These are phyloP conservation scores for Silurus lanzhouensis DNA, from an alignment of 2,797 vertebrate genomes.

Conservation along the genomic window DNA sequence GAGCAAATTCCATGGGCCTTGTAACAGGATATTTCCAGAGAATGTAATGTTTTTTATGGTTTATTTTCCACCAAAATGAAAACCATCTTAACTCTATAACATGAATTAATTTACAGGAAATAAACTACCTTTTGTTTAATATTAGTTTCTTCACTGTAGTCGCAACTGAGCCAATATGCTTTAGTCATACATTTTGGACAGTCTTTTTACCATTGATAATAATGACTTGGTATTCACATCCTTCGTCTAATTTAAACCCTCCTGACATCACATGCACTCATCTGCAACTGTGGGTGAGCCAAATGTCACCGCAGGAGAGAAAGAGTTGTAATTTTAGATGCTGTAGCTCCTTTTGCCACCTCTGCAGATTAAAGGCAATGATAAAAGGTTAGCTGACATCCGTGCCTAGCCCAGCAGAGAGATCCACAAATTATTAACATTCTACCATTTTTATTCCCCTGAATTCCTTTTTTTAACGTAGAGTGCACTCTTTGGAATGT, in stretches of 20 bases:
- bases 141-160: too few relatives aligned
- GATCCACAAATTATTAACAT: slow-evolving; percentile 39
- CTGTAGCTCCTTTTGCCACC: slow-evolving; percentile 38
- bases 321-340: slow-evolving; percentile 47
- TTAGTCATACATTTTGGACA: slow-evolving; percentile 29
- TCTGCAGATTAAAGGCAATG: slow-evolving; percentile 53
- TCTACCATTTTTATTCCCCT: slow-evolving; percentile 11
- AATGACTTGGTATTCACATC: slow-evolving; percentile 25
- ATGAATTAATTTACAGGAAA: neutral
- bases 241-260: slow-evolving; percentile 35
- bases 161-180: neutral
- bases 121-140: neutral
- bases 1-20: neutral
- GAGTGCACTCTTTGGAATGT: slow-evolving; percentile 29
- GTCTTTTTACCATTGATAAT: neutral
- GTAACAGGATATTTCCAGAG: neutral
- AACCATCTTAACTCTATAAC: neutral
- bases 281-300: slow-evolving; percentile 29
- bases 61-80: neutral
- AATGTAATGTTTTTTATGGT: too few relatives aligned
- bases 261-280: slow-evolving; percentile 47
- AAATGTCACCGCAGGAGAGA: slow-evolving; percentile 44
- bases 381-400: slow-evolving; percentile 55
- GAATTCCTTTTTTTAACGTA: slow-evolving; percentile 28
- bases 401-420: slow-evolving; percentile 29